These are phyloP conservation scores for Cryptoprocta ferox DNA, from an alignment of 2,797 vertebrate species.

Conservation along the genomic window DNA sequence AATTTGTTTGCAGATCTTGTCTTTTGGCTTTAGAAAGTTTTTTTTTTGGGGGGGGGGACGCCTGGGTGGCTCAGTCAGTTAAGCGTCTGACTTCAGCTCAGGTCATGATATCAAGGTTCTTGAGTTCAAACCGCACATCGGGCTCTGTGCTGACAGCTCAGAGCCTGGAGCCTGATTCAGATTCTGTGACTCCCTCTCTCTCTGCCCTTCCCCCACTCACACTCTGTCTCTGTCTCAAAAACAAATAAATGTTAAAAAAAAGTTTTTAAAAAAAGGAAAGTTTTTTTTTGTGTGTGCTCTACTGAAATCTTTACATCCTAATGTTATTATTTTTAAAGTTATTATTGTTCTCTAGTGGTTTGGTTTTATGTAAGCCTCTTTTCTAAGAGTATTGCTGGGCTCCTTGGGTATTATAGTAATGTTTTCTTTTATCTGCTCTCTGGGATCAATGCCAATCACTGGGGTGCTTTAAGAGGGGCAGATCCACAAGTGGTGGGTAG, in stretches of 20 bases:
- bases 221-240: no score
- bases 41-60: neutral
- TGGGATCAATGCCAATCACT: neutral
- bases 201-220: no score
- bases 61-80: no score
- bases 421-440: neutral
- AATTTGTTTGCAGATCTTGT: slow-evolving; percentile 35
- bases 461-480: neutral
- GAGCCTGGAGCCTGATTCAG: no score
- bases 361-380: neutral
- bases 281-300: neutral
- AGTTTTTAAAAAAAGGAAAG: no score
- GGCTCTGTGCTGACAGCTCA: no score
- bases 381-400: neutral
- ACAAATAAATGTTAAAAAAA: no score
- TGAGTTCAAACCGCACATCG: no score
- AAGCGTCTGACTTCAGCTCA: no score
- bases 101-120: no score
- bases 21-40: neutral
- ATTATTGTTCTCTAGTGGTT: neutral
- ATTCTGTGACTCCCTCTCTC: no score
- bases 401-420: neutral
- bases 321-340: neutral
- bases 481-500: neutral
- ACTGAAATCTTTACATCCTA: neutral